phyloP scores from a whole-genome alignment of 2,797 vertebrate genomes.

The Sebastolobus altivelis region DNA sequence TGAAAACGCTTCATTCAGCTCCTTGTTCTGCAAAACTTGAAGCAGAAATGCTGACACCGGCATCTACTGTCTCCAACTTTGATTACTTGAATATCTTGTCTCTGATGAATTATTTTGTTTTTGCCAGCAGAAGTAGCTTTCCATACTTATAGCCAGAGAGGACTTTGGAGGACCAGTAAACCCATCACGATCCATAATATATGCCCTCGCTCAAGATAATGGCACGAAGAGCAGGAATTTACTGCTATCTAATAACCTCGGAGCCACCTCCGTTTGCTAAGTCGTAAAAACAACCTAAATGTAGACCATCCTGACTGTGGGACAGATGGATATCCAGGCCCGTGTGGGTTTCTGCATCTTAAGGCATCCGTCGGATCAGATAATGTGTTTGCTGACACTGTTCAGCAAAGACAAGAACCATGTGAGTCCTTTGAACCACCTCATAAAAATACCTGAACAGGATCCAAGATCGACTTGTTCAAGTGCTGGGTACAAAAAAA shows the following conservation, averaged over 20 bases:
- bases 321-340: conserved; percentile 41
- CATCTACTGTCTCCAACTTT: conserved; percentile 49
- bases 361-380: conserved; percentile 47
- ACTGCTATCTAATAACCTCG: conserved; percentile 73
- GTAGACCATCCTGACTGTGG: conserved; percentile 55
- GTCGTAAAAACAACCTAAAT: conserved; percentile 61
- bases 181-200: conserved; percentile 67
- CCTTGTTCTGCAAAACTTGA: conserved; percentile 30
- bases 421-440: conserved; percentile 68
- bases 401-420: conserved; percentile 58
- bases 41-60: conserved; percentile 43
- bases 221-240: conserved; percentile 69
- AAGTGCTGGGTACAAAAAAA: conserved; percentile 52
- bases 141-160: conserved; percentile 59
- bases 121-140: conserved; percentile 71
- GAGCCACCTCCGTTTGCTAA: conserved; percentile 65
- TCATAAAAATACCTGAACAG: conserved; percentile 75
- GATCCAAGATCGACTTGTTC: conserved; percentile 63
- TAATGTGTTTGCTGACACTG: conserved; percentile 59
- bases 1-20: conserved; percentile 35
- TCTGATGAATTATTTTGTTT: conserved; percentile 74
- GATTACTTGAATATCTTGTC: conserved; percentile 63
- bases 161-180: conserved; percentile 71
- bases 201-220: conserved; percentile 70
- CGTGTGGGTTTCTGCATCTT: conserved; percentile 33